Evolutionary conservation across 1,140 invertebrate genomes (phyloP).

Genomic region (silkworm (Bombyx mori)): DNA sequence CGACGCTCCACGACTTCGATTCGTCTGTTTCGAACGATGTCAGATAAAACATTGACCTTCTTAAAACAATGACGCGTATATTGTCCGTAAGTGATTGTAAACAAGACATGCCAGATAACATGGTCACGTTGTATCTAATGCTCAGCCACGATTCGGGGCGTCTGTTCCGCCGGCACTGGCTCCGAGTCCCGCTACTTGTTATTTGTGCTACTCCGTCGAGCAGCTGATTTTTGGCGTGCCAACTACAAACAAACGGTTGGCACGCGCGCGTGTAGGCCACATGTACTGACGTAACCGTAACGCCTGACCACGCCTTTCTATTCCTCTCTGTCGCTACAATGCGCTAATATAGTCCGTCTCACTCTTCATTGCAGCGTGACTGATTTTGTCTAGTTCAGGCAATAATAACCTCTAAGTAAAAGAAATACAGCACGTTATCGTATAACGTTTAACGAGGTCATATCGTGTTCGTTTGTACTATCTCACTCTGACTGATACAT

Average conservation of each 20-base stretch:
- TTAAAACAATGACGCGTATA: too few relatives aligned
- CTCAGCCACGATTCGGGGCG: too few relatives aligned
- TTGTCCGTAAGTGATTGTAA: too few relatives aligned
- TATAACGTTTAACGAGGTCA: constrained; percentile 10
- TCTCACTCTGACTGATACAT: constrained; percentile 20
- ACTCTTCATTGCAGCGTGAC: constrained; percentile 33
- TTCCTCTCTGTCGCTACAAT: constrained; percentile 28
- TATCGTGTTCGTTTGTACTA: constrained; percentile 13
- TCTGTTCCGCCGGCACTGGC: too few relatives aligned
- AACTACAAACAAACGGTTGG: constrained; percentile 36
- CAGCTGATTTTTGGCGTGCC: constrained; percentile 61
- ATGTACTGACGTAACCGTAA: constrained; percentile 43
- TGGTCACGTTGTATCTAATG: too few relatives aligned
- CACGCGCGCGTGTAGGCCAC: constrained; percentile 30
- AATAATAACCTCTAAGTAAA: constrained; percentile 21
- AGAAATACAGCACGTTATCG: constrained; percentile 20
- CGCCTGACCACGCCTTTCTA: constrained; percentile 31
- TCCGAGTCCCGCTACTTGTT: constrained; percentile 21
- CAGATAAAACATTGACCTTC: too few relatives aligned
- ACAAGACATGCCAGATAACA: too few relatives aligned
- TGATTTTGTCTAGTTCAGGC: constrained; percentile 16
- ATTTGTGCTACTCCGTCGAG: constrained; percentile 32
- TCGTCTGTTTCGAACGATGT: too few relatives aligned
- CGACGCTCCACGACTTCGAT: too few relatives aligned
- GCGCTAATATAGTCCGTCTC: constrained; percentile 23